Evolutionary conservation across 2,797 vertebrate species (phyloP), one percentile per base, ranked within the genome.

Genomic region (Semotilus atromaculatus): DNA sequence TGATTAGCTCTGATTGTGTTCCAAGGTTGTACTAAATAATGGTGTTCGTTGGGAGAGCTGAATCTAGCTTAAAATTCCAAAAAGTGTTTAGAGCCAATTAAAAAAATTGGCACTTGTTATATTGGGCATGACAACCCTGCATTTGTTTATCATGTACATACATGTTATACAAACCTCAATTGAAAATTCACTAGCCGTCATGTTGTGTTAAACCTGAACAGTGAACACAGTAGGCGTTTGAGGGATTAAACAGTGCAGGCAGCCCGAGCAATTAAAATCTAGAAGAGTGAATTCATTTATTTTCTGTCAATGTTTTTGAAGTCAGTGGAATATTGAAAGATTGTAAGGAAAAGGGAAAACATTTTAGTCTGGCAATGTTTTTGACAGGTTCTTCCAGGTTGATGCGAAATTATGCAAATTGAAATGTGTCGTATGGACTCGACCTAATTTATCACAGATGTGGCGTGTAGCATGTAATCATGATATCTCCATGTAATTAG

Each of bases 381-480:
- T 51, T 75, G 58, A 66, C 81, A 82, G 21, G 21, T 64, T 64
- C 40, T 73, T 82, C 48, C 14, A 62, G 71, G 43, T 38, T 66
- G 62, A 75, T 51, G 43, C 36, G 9, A 53, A 75, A 83, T 53
- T 64, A 83, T 74, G 71, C 71, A 53, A 29, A 75, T 82, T 19
- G 0, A 66, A 79, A 14, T 48, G 5, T 29, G n/a, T 75, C 60
- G 1, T 53, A 53, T 75, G 60, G 58, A 43, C 29, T 48, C 14
- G 1, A 31, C 26, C 43, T 82, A 75, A 75, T 83, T 66, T 36
- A 83, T 75, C 72, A 74, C 81, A 75, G 60, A 75, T 75, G 81
- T 38, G 60, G 38, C 71, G 36, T 75, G 71, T 75, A 82, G 38
- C 71, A 62, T 83, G 71, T 66, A 83, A 83, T 83, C 71, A 26